These are phyloP conservation scores for Mergus octosetaceus DNA, from an alignment of 2,797 vertebrate species.

Conservation along the genomic window DNA sequence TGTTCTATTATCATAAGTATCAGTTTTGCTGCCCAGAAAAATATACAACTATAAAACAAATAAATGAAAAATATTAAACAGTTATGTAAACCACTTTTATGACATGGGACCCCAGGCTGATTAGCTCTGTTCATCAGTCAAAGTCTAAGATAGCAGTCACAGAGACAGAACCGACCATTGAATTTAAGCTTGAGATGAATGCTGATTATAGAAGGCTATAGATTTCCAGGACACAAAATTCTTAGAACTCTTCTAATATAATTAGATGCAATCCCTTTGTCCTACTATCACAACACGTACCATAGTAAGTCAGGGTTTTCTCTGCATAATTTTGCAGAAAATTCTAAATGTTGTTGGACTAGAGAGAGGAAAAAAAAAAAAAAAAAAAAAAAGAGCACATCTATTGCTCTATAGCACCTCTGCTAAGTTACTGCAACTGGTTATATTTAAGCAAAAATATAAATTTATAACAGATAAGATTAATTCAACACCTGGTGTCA, in stretches of 20 bases:
- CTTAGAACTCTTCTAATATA: background rate
- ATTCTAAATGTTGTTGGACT: rapidly evolving
- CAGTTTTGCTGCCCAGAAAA: background rate
- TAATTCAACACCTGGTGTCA: background rate
- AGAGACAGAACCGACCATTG: background rate
- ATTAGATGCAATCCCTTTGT: background rate
- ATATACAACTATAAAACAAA: background rate
- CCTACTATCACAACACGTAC: background rate
- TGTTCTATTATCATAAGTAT: background rate
- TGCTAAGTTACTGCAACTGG: background rate
- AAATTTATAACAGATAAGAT: background rate
- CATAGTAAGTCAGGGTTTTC: background rate
- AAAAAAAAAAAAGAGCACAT: background rate
- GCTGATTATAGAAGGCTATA: background rate
- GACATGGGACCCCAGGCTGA: background rate
- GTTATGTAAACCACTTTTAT: background rate
- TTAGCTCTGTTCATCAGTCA: background rate
- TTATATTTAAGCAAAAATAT: background rate
- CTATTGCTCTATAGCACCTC: background rate
- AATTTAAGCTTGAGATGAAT: background rate
- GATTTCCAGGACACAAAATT: background rate
- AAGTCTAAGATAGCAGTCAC: background rate
- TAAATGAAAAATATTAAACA: background rate
- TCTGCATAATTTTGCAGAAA: background rate
- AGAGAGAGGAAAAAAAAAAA: background rate